phyloP scores from a whole-genome alignment of 2,113 vertebrate species.

The Capreolus pygargus region DNA sequence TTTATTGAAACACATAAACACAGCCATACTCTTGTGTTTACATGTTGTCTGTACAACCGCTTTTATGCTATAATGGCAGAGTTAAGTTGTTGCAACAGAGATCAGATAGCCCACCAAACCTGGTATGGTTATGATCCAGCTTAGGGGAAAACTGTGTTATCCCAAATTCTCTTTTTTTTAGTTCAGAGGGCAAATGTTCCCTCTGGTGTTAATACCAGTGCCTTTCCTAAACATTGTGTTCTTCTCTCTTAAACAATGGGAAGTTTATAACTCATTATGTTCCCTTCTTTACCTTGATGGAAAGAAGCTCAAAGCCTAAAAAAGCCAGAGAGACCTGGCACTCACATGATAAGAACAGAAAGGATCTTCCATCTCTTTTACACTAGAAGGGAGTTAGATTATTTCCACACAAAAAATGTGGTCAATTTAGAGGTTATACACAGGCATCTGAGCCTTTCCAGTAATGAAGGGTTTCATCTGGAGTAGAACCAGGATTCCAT shows the following conservation, averaged over 20 bases:
- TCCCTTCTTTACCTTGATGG: background rate
- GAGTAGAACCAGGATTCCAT: background rate
- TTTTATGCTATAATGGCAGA: background rate
- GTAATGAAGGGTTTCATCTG: background rate
- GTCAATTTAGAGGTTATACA: background rate
- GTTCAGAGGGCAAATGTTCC: background rate
- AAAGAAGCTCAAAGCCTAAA: background rate
- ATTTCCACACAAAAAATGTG: background rate
- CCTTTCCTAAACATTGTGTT: background rate
- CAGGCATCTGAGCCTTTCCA: background rate
- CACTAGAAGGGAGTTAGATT: background rate
- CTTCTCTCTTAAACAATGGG: background rate
- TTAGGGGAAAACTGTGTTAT: background rate
- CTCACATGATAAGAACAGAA: background rate
- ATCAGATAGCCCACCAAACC: background rate
- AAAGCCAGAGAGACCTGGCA: background rate
- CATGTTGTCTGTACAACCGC: too few species aligned
- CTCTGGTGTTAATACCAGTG: background rate
- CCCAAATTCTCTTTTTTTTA: background rate
- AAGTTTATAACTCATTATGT: background rate
- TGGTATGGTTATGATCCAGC: background rate
- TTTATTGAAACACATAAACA: background rate
- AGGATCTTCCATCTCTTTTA: background rate
- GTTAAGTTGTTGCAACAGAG: background rate
- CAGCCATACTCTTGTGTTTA: background rate